Conservation (phyloP, 2,797 vertebrate species). For the Molossus molossus region DNA sequence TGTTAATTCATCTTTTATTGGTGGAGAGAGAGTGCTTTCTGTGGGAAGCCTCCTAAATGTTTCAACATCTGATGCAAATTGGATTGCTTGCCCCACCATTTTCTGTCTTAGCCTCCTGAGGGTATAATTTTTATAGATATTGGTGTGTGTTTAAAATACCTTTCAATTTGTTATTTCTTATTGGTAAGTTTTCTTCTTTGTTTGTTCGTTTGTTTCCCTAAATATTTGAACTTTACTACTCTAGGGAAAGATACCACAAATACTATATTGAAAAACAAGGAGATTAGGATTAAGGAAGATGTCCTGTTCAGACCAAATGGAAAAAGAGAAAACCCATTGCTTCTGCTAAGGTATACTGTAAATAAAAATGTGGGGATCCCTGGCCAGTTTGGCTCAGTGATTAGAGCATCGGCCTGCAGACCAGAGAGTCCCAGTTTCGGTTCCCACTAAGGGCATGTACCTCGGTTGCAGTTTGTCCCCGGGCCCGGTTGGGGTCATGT, state of each 20-base stretch:
- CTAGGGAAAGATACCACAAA: neutral
- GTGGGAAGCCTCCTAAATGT: neutral
- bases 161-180: neutral
- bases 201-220: neutral
- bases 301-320: no score
- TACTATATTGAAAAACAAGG: neutral
- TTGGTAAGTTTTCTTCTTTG: neutral
- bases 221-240: neutral
- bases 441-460: no score
- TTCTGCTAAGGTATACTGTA: neutral
- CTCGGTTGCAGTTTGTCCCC: no score
- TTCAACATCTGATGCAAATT: neutral
- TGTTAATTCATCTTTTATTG: neutral
- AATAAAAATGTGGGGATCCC: neutral
- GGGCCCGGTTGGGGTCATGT: no score
- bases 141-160: neutral
- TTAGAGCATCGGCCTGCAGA: no score
- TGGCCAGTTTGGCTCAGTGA: no score
- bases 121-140: neutral
- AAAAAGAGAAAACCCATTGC: neutral
- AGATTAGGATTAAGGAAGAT: neutral
- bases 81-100: neutral
- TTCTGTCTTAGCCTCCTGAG: neutral
- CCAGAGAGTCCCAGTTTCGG: no score
- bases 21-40: neutral